Evolutionary conservation across 2,888 invertebrate genomes (phyloP).

Genomic region (Ferdinandea cuprea): DNA sequence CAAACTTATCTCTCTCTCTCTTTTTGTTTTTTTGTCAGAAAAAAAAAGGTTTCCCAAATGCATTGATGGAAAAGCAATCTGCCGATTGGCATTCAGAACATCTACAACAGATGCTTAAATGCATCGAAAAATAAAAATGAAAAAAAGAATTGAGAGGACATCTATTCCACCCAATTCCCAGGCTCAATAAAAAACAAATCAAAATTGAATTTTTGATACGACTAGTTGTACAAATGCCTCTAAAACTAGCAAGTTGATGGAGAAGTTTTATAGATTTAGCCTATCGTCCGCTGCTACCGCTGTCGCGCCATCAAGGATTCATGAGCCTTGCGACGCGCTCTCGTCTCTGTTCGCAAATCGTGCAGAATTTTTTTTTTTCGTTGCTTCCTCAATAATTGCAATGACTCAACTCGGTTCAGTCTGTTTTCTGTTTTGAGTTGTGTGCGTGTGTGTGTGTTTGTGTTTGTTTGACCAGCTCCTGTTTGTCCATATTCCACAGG

Average conservation of each 20-base stretch:
- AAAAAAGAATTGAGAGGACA: not conserved
- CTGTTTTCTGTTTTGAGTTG: too few relatives aligned
- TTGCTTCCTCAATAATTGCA: not conserved
- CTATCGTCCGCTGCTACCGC: constrained; percentile 18
- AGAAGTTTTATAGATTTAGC: constrained; percentile 34
- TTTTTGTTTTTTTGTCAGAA: too few relatives aligned
- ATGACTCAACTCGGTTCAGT: constrained; percentile 4
- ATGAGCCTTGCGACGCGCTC: constrained; percentile 61
- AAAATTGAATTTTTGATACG: constrained; percentile 72
- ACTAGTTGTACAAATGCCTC: constrained; percentile 53
- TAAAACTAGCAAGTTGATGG: constrained; percentile 13
- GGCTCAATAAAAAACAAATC: constrained; percentile 48
- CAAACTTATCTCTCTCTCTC: constrained; percentile 55
- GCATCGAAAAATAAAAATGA: too few relatives aligned
- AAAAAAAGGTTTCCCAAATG: not conserved
- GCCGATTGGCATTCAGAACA: too few relatives aligned
- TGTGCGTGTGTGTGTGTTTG: not conserved
- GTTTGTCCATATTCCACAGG: constrained; percentile 53
- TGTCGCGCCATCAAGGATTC: constrained; percentile 62
- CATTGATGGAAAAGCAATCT: too few relatives aligned
- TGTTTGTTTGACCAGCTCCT: constrained; percentile 39
- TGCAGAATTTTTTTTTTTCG: constrained; percentile 23
- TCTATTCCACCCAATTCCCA: constrained; percentile 5
- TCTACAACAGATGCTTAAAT: too few relatives aligned
- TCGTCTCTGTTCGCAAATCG: constrained; percentile 39